A percentile compares a stretch with the other conserved stretches of the same genome.
These are phyloP conservation scores for Coenonympha glycerion DNA, from an alignment of 2,888 invertebrate species.

Conservation along the genomic window DNA sequence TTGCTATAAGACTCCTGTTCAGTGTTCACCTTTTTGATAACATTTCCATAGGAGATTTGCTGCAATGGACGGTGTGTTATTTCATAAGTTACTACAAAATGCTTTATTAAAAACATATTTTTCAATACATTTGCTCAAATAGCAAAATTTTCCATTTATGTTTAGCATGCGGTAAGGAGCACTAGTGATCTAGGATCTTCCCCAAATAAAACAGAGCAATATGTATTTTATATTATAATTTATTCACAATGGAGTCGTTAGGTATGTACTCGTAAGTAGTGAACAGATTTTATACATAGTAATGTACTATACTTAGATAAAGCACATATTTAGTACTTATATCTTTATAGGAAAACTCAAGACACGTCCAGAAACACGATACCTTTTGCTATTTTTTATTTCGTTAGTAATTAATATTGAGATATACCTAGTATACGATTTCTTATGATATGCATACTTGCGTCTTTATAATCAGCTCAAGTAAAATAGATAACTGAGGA, in stretches of 20 bases:
- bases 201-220: neutral
- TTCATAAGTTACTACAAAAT: too few relatives aligned
- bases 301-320: too few relatives aligned
- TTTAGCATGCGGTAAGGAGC: too few relatives aligned
- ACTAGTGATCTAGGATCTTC: neutral
- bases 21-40: too few relatives aligned
- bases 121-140: too few relatives aligned
- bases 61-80: too few relatives aligned
- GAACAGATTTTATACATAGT: constrained; percentile 22
- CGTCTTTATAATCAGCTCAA: constrained; percentile 24
- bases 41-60: too few relatives aligned
- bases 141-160: too few relatives aligned
- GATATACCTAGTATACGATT: constrained; percentile 44
- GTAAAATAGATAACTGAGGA: too few relatives aligned
- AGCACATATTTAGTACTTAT: neutral
- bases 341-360: constrained; percentile 17
- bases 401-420: constrained; percentile 13
- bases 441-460: constrained; percentile 42
- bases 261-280: constrained; percentile 11
- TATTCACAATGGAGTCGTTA: constrained; percentile 14
- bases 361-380: constrained; percentile 10
- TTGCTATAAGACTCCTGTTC: too few relatives aligned
- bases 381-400: constrained; percentile 10
- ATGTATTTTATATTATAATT: constrained; percentile 24
- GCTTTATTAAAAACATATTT: too few relatives aligned